These are phyloP conservation scores for Bombus turneri DNA, from an alignment of 1,140 invertebrate genomes.

Conservation along the genomic window DNA sequence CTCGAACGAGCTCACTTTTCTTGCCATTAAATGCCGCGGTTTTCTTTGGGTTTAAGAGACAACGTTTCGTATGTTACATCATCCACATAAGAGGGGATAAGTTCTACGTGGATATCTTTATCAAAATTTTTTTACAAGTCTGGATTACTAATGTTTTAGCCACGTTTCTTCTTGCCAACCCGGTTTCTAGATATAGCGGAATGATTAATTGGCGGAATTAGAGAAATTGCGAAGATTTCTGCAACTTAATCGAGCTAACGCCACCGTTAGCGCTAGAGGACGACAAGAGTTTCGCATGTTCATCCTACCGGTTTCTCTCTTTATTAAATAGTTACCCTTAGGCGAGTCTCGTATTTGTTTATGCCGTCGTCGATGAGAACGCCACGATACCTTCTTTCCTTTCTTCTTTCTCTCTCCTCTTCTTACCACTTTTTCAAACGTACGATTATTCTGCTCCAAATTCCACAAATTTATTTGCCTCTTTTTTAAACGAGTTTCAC, in stretches of 20 bases:
- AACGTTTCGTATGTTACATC: neutral
- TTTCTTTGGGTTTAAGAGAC: neutral
- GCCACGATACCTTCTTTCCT: no score
- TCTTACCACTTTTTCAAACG: neutral
- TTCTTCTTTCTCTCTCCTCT: neutral
- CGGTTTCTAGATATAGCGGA: neutral
- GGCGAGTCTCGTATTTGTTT: neutral
- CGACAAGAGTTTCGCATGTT: slow-evolving; percentile 6
- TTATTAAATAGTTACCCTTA: neutral
- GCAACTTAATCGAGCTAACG: no score
- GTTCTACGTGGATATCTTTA: neutral
- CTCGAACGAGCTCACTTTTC: neutral
- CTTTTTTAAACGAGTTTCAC: neutral
- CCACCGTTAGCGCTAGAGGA: neutral
- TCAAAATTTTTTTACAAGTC: neutral
- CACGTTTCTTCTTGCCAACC: rapidly evolving
- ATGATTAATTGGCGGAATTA: neutral
- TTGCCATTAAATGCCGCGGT: no score
- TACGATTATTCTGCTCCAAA: neutral
- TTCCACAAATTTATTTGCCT: neutral
- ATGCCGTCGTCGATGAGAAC: neutral
- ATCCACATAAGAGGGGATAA: neutral
- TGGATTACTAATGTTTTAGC: no score
- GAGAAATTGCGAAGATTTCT: neutral
- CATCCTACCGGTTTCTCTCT: slow-evolving; percentile 3